Evolutionary conservation across 2,797 vertebrate genomes (phyloP), one percentile per base, ranked within the genome.

Genomic region (Fistularia commersonii): DNA sequence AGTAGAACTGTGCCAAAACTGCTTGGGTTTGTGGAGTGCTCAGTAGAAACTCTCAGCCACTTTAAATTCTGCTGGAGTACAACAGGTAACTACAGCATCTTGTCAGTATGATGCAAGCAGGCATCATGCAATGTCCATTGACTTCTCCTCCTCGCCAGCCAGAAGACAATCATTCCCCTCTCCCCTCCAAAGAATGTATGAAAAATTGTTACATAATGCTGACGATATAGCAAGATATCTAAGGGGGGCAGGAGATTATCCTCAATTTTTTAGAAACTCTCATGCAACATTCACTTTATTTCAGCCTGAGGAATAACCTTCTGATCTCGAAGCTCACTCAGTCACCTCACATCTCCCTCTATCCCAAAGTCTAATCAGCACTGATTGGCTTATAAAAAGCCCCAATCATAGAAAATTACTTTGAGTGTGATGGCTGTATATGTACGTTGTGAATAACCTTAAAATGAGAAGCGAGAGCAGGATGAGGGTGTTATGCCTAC

Each of bases 221-320:
- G 43, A 52, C 43, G 58, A 32, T 50, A 12, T 40, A 50, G 55
- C 33, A 33, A 6, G 34, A 48, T 56, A 62, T 77, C 55, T 49
- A 54, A 58, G 41, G 42, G 50, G 3, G 7, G 15, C 32, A 41
- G 36, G 23, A 1, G 11, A 40, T 14, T 38, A 50, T 59, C 54
- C 77, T 83, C 63, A 76, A 81, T 84, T 74, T 86, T 23, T 83
- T 81, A 66, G 80, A 75, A 71, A 61, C 61, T 67, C 64, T 82
- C 76, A 82, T 85, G 52, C 46, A 13, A 5, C 54, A 85, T 86
- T 88, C 83, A 66, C 79, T 88, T 88, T 88, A 77, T 79, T 66
- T 64, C 45, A 37, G 59, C 48, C 62, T 1, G 39, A 78, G 54
- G 57, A 74, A 65, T 76, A 79, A 77, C 68, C 79, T 80, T 84